Evolutionary conservation across 37 sponge, comb jelly and placozoan species (phyloP).

Genomic region (Tethya wilhelma): DNA sequence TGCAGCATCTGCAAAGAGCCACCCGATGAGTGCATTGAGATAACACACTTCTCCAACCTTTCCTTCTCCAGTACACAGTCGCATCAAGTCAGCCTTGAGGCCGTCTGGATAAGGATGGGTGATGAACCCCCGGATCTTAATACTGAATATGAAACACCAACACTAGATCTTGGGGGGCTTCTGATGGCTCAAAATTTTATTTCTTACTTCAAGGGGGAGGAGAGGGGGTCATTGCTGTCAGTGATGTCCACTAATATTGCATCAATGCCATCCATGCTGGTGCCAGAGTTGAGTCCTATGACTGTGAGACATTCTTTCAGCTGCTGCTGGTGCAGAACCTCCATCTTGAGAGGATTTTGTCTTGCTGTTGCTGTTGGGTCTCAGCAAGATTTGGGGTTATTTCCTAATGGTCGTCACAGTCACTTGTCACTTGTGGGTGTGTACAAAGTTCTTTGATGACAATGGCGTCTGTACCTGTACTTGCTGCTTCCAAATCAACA

Average conservation of each 20-base stretch:
- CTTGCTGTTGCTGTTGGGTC: background rate
- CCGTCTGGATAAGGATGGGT: slow-evolving; percentile 61
- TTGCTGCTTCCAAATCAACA: background rate
- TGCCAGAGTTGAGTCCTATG: slow-evolving; percentile 77
- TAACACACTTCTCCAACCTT: slow-evolving; percentile 47
- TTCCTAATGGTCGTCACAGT: background rate
- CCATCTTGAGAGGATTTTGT: background rate
- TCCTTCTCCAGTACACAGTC: slow-evolving; percentile 38
- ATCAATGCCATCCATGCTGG: slow-evolving; percentile 79
- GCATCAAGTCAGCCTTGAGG: slow-evolving; percentile 51
- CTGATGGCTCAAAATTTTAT: background rate
- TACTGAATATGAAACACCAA: too few species aligned
- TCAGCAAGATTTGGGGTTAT: background rate
- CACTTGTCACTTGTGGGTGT: background rate
- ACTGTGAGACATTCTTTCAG: slow-evolving; percentile 5
- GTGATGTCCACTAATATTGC: slow-evolving; percentile 65
- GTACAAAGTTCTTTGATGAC: too few species aligned
- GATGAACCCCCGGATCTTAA: slow-evolving; percentile 18
- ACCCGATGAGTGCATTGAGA: slow-evolving; percentile 63
- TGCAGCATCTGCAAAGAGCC: slow-evolving; percentile 71
- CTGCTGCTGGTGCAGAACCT: background rate
- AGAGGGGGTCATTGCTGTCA: background rate
- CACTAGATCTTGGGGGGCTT: background rate
- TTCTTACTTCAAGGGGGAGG: background rate
- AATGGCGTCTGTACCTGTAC: too few species aligned